These are phyloP conservation scores for Bubo blakistoni DNA, from an alignment of 2,113 vertebrate species.

Conservation along the genomic window DNA sequence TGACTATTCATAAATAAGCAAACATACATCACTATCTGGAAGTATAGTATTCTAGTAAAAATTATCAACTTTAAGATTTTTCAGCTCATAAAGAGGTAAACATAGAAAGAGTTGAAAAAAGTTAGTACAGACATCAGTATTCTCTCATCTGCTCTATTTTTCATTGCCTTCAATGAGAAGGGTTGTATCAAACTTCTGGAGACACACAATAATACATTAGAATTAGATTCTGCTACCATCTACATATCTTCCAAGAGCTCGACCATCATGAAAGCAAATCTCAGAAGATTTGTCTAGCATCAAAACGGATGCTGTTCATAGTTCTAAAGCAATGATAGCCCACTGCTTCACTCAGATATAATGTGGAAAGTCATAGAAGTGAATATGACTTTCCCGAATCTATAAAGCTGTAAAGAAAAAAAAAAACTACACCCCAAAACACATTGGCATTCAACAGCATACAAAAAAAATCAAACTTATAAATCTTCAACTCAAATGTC, in stretches of 20 bases:
- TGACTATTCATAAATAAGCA: not conserved
- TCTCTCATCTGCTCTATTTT: not conserved
- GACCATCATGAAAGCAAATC: not conserved
- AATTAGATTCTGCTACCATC: not conserved
- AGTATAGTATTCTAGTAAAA: not conserved
- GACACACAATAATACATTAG: not conserved
- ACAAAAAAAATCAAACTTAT: not conserved
- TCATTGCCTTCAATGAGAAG: not conserved
- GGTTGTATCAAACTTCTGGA: not conserved
- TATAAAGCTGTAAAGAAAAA: not conserved
- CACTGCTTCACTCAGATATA: not conserved
- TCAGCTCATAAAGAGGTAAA: not conserved
- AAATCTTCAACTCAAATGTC: not conserved
- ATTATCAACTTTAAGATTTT: not conserved
- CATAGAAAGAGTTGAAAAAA: not conserved
- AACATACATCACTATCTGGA: not conserved
- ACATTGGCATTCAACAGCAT: not conserved
- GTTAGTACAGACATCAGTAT: not conserved
- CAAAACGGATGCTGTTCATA: not conserved
- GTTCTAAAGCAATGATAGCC: not conserved
- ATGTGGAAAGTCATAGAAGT: not conserved
- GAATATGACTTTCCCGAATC: not conserved
- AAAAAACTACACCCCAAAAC: not conserved
- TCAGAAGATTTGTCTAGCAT: not conserved
- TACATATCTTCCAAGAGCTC: not conserved